Conservation (phyloP, 2,888 invertebrate genomes). For the Epiblema foenella region DNA sequence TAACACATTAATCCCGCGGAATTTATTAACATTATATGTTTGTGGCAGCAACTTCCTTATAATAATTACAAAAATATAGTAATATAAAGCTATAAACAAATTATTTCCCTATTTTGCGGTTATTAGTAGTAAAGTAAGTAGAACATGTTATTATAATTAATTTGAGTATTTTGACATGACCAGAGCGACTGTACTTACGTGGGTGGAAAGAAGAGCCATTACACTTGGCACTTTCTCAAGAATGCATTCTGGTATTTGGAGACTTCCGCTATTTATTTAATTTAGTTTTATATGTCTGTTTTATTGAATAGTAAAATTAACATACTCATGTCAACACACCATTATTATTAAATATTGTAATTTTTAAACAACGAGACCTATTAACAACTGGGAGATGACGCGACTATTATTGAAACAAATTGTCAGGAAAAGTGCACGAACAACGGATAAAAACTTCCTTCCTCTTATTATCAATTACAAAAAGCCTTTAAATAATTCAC, state of each 20-base stretch:
- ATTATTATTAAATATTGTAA: not conserved
- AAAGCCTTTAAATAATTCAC: not conserved
- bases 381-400: not conserved
- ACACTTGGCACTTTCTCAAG: constrained; percentile 40
- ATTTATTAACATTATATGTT: not conserved
- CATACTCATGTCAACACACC: not conserved
- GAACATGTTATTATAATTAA: constrained; percentile 30
- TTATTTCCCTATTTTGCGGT: constrained; percentile 38
- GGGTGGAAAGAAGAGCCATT: constrained; percentile 18
- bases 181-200: no score
- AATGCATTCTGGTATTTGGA: constrained; percentile 35
- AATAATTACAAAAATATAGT: not conserved
- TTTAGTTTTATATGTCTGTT: constrained; percentile 17
- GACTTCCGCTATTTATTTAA: constrained; percentile 30
- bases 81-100: constrained; percentile 25
- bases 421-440: constrained; percentile 8
- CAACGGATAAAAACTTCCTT: constrained; percentile 7
- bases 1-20: not conserved
- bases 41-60: constrained; percentile 15
- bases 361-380: no score
- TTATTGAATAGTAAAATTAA: constrained; percentile 22
- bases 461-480: not conserved
- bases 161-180: constrained; percentile 19
- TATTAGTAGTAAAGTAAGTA: constrained; percentile 1
- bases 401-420: not conserved